phyloP scores from a whole-genome alignment of 2,797 vertebrate genomes.

The Coccyzus lansbergi region DNA sequence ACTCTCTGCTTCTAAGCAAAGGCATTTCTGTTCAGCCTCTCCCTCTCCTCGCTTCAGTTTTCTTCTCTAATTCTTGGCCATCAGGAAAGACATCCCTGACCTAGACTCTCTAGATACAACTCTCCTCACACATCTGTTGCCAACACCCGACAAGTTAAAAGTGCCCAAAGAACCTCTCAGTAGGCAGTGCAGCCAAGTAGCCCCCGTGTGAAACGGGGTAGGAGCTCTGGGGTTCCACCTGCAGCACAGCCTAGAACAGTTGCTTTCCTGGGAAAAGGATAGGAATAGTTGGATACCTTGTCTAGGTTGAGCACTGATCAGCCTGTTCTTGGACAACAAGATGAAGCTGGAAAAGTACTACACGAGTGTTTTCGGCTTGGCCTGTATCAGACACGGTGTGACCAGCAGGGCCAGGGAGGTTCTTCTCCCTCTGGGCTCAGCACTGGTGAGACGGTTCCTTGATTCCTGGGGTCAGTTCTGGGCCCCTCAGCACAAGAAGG shows the following conservation, averaged over 20 bases:
- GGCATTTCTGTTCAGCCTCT: background rate
- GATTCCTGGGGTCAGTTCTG: no score
- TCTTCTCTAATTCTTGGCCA: background rate
- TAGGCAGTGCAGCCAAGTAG: background rate
- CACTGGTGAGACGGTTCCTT: no score
- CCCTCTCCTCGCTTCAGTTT: background rate
- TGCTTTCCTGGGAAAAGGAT: background rate
- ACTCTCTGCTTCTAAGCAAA: background rate
- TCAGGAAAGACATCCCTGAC: background rate
- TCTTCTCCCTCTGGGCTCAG: no score
- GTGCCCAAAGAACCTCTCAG: background rate
- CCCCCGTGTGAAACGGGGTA: background rate
- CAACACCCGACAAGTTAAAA: background rate
- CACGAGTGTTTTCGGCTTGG: slow-evolving; percentile 2
- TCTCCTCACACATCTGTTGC: background rate
- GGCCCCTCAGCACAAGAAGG: no score
- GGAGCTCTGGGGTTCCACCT: background rate
- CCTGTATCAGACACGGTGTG: no score
- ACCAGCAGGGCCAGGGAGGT: no score
- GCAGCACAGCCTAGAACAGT: background rate
- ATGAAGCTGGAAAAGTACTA: slow-evolving; percentile 2
- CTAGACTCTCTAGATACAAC: background rate
- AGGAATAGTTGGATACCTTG: fast-evolving
- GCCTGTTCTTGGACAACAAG: background rate
- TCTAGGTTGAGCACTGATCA: background rate